Conservation (phyloP, 2,888 invertebrate species). For the Tortrix viridana region DNA sequence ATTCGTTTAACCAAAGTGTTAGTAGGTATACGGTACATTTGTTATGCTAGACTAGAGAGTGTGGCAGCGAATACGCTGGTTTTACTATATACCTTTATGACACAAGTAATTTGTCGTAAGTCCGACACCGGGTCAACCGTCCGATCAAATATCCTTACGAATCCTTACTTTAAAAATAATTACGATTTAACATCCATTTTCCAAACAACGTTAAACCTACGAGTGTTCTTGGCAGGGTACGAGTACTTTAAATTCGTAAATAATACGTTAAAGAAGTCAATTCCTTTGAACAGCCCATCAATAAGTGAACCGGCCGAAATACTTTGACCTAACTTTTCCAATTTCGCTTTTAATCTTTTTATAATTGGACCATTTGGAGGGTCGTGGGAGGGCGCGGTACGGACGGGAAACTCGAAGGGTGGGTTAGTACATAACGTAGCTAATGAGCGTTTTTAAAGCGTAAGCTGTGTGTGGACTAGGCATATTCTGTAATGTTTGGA, state of each 20-base stretch:
- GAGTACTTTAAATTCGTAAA: neutral
- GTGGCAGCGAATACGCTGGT: too few relatives aligned
- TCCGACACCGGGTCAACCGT: too few relatives aligned
- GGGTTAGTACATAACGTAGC: neutral
- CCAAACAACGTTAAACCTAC: too few relatives aligned
- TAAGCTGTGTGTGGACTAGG: neutral
- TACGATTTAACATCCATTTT: too few relatives aligned
- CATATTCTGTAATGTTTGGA: neutral
- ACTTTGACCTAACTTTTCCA: constrained; percentile 31
- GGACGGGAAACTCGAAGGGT: constrained; percentile 3
- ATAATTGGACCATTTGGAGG: constrained; percentile 34
- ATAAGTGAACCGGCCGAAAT: constrained; percentile 24
- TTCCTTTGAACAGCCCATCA: constrained; percentile 27
- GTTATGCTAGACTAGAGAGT: too few relatives aligned
- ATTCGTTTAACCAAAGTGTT: too few relatives aligned
- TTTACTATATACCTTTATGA: too few relatives aligned
- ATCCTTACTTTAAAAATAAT: too few relatives aligned
- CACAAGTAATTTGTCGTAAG: too few relatives aligned
- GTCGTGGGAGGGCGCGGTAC: neutral
- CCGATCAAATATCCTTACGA: too few relatives aligned
- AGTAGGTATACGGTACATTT: too few relatives aligned
- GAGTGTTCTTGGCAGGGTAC: neutral
- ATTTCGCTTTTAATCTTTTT: constrained; percentile 26
- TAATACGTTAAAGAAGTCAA: constrained; percentile 20
- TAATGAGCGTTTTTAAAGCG: neutral